Evolutionary conservation across 2,113 vertebrate genomes (phyloP).

Genomic region (Ptychochromis oligacanthus): DNA sequence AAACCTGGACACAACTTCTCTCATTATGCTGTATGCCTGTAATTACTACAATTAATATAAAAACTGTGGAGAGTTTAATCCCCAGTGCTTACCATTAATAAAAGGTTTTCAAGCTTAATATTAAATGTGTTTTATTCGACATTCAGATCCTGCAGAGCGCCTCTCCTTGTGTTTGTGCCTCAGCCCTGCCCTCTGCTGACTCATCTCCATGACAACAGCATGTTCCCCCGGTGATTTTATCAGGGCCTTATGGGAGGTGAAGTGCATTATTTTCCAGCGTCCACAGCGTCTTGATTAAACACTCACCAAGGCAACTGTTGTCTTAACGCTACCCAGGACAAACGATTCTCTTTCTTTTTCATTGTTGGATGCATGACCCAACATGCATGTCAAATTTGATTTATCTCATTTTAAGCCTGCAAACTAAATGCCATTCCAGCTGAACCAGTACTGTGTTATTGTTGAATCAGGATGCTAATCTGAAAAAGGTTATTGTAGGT

Average conservation of each 20-base stretch:
- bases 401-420: background rate
- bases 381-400: constrained; percentile 6
- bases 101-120: background rate
- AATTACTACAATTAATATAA: background rate
- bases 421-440: constrained; percentile 30
- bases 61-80: background rate
- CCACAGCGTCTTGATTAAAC: constrained; percentile 61
- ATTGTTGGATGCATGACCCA: constrained; percentile 10
- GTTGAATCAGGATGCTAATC: background rate
- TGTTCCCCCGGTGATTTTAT: constrained; percentile 74
- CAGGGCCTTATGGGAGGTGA: constrained; percentile 67
- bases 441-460: constrained; percentile 14
- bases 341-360: constrained; percentile 13
- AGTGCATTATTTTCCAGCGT: constrained; percentile 69
- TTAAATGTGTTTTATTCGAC: background rate
- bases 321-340: constrained; percentile 32
- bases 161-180: constrained; percentile 50
- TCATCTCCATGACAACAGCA: constrained; percentile 67
- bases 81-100: background rate
- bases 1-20: background rate
- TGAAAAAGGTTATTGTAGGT: background rate
- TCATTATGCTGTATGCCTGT: constrained; percentile 11
- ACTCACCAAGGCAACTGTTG: constrained; percentile 57
- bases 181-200: constrained; percentile 68
- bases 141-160: background rate